These are phyloP conservation scores for Echinarachnius parma DNA, from an alignment of 53 echinoderm and acorn worm species.

Conservation along the genomic window DNA sequence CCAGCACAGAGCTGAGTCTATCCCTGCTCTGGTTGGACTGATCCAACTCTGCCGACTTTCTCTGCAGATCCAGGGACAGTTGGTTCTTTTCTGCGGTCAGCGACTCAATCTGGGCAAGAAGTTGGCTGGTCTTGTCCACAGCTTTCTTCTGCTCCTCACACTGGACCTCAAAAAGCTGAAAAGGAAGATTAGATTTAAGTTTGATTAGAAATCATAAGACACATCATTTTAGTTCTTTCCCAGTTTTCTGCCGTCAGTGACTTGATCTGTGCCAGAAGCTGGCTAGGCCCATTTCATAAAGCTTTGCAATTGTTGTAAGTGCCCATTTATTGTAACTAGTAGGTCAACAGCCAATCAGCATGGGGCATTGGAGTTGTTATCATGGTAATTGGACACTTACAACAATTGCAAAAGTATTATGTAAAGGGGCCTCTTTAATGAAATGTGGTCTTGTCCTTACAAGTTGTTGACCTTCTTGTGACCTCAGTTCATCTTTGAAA, in stretches of 20 bases:
- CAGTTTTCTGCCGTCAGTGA: too few species aligned
- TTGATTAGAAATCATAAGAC: too few species aligned
- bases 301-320: too few species aligned
- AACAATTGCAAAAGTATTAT: too few species aligned
- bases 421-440: not conserved
- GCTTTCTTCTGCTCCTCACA: slow-evolving; percentile 48
- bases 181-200: too few species aligned
- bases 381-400: too few species aligned
- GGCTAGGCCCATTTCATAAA: not conserved
- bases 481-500: too few species aligned
- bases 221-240: too few species aligned
- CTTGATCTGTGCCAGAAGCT: too few species aligned
- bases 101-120: slow-evolving; percentile 24
- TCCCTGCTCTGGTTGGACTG: slow-evolving; percentile 41
- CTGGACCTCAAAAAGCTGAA: slow-evolving; percentile 35
- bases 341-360: too few species aligned
- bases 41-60: slow-evolving; percentile 19
- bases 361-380: too few species aligned
- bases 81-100: slow-evolving; percentile 21
- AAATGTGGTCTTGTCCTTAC: not conserved
- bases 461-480: not conserved
- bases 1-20: slow-evolving; percentile 30
- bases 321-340: too few species aligned
- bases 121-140: slow-evolving; percentile 35
- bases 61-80: slow-evolving; percentile 21